These are phyloP conservation scores for Pipistrellus nathusii DNA, from an alignment of 2,797 vertebrate species.

Conservation along the genomic window DNA sequence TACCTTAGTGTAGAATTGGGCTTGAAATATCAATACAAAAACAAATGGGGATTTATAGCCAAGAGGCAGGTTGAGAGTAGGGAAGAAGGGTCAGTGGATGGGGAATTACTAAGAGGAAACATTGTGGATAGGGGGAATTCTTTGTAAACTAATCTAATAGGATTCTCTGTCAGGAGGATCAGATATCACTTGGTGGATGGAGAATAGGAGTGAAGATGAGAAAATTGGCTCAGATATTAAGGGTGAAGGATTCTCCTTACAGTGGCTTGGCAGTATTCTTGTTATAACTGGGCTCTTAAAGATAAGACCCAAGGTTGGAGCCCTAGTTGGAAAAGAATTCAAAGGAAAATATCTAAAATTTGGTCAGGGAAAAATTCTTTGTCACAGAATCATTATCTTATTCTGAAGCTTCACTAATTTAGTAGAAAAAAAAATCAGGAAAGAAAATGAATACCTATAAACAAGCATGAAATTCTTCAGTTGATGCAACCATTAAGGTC, in stretches of 20 bases:
- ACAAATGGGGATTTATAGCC: neutral
- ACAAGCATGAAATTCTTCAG: neutral
- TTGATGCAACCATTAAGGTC: neutral
- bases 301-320: neutral
- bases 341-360: neutral
- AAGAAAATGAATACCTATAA: constrained; percentile 21
- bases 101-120: neutral
- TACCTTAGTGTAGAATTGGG: neutral
- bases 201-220: neutral
- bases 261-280: neutral
- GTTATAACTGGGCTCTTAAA: neutral
- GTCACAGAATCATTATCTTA: neutral
- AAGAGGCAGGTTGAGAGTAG: neutral
- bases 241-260: neutral
- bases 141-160: neutral
- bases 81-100: neutral
- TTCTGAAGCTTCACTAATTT: neutral
- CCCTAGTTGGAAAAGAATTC: neutral
- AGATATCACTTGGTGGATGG: neutral
- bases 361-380: neutral
- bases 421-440: neutral
- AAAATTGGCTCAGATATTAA: neutral
- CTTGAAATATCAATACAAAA: neutral
- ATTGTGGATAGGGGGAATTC: neutral
- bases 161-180: neutral